A percentile compares a stretch with the other conserved stretches of the same genome.
Evolutionary conservation across 2,888 invertebrate genomes (phyloP).

Genomic region (Eretmocerus hayati): DNA sequence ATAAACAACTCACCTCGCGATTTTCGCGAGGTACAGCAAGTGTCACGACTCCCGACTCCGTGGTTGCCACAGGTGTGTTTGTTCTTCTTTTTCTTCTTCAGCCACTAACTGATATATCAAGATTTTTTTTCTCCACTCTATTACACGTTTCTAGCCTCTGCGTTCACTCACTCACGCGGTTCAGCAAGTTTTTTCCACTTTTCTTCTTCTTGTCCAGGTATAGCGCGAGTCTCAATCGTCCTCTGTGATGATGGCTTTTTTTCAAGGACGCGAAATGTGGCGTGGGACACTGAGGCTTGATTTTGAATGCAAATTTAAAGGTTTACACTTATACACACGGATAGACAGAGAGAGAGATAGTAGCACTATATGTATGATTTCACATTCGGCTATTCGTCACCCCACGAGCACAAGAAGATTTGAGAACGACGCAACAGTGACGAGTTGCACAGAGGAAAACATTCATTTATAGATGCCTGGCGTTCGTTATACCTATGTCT

Average conservation of each 20-base stretch:
- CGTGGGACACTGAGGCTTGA: no score
- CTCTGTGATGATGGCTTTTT: not conserved
- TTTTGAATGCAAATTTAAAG: no score
- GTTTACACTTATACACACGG: no score
- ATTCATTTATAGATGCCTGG: conserved; percentile 12
- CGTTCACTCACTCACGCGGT: not conserved
- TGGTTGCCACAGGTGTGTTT: conserved; percentile 13
- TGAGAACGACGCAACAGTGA: not conserved
- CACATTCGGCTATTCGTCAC: no score
- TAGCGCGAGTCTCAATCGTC: not conserved
- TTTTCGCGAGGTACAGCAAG: conserved; percentile 19
- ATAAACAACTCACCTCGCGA: conserved; percentile 20
- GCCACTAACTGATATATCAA: no score
- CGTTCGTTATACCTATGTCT: not conserved
- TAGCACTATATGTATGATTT: no score
- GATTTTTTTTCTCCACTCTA: not conserved
- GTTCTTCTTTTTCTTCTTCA: not conserved
- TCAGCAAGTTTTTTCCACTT: not conserved
- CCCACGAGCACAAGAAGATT: no score
- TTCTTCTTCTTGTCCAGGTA: not conserved
- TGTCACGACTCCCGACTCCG: conserved; percentile 19
- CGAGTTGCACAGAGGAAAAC: conserved; percentile 7
- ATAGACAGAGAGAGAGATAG: no score
- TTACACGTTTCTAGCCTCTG: not conserved
- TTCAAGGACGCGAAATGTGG: conserved; percentile 3